phyloP scores from a whole-genome alignment of 2,888 invertebrate species.

The Drosophila tanythrix region DNA sequence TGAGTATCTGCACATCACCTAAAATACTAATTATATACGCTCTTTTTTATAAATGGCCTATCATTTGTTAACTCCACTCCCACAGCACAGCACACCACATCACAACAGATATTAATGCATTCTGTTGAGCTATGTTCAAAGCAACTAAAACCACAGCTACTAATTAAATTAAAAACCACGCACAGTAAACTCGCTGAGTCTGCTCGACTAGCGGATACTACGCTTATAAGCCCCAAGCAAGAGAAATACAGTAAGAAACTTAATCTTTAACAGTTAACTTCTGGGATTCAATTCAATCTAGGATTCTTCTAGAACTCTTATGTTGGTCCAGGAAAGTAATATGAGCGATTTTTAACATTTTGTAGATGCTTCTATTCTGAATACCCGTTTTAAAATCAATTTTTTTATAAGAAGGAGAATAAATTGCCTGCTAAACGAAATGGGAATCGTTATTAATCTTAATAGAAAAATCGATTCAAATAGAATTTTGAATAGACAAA shows the following conservation, averaged over 20 bases:
- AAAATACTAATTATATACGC: background rate
- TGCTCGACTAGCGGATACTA: background rate
- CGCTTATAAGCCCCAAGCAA: background rate
- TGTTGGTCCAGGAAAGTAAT: too few relatives aligned
- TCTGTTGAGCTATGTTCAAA: background rate
- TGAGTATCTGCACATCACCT: background rate
- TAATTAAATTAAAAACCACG: slow-evolving; percentile 25
- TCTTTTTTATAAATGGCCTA: background rate
- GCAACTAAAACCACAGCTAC: slow-evolving; percentile 10
- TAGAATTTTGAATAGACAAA: slow-evolving; percentile 45
- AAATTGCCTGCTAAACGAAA: slow-evolving; percentile 21
- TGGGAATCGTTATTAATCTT: slow-evolving; percentile 51
- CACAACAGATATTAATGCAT: slow-evolving; percentile 3
- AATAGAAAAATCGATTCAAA: slow-evolving; percentile 49
- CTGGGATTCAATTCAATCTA: background rate
- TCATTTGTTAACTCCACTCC: slow-evolving; percentile 10
- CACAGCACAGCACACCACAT: background rate
- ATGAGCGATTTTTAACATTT: background rate
- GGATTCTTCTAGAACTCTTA: background rate
- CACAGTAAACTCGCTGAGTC: background rate
- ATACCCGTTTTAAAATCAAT: background rate
- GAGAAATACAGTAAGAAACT: too few relatives aligned
- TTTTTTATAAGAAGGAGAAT: background rate
- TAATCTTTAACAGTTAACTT: too few relatives aligned
- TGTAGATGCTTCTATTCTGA: too few relatives aligned